Evolutionary conservation across 2,888 invertebrate species (phyloP).

Genomic region (Calliopum simillimum): DNA sequence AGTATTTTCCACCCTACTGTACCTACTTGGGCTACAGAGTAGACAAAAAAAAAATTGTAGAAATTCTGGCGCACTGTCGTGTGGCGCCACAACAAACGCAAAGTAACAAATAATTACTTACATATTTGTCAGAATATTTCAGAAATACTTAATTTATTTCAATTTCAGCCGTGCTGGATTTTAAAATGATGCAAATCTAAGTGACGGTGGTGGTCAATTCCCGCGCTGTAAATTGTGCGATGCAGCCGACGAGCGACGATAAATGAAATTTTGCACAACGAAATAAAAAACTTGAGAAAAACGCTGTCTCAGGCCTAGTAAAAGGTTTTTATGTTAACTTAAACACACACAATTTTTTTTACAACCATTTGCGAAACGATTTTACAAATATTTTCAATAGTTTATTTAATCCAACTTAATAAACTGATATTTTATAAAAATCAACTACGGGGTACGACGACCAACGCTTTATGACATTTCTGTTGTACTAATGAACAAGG

Average conservation of each 20-base stretch:
- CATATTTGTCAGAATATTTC: background rate
- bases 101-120: background rate
- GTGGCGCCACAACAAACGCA: background rate
- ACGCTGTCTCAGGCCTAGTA: too few relatives aligned
- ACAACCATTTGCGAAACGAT: background rate
- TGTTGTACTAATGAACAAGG: slow-evolving; percentile 31
- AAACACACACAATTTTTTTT: background rate
- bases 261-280: slow-evolving; percentile 42
- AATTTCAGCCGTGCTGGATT: background rate
- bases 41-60: background rate
- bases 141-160: slow-evolving; percentile 1
- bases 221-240: slow-evolving; percentile 52
- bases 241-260: slow-evolving; percentile 33
- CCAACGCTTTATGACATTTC: slow-evolving; percentile 51
- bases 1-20: slow-evolving; percentile 48
- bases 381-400: background rate
- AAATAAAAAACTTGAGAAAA: slow-evolving; percentile 28
- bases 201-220: slow-evolving; percentile 44
- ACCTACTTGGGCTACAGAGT: slow-evolving; percentile 31
- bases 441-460: slow-evolving; percentile 41
- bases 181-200: background rate
- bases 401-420: slow-evolving; percentile 3
- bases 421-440: slow-evolving; percentile 39
- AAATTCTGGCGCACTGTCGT: slow-evolving; percentile 2
- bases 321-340: too few relatives aligned